These are phyloP conservation scores for Carassius auratus DNA, from an alignment of 2,113 vertebrate genomes.

Conservation along the genomic window DNA sequence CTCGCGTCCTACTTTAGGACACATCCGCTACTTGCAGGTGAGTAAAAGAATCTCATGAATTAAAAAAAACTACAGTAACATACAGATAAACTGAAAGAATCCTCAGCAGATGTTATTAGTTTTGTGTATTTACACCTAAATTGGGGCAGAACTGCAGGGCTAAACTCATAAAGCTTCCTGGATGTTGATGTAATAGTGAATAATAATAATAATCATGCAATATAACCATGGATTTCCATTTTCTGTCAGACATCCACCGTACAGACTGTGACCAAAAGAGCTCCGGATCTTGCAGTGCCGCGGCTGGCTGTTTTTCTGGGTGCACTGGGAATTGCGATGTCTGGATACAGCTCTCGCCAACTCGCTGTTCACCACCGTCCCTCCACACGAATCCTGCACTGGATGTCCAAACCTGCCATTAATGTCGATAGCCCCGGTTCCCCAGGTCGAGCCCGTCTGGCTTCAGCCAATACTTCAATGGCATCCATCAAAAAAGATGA, in stretches of 20 bases:
- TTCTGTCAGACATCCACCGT: conserved; percentile 76
- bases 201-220: not conserved
- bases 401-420: conserved; percentile 60
- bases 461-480: not conserved
- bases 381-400: conserved; percentile 68
- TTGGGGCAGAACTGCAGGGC: not conserved
- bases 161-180: not conserved
- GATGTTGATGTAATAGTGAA: not conserved
- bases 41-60: conserved; percentile 38
- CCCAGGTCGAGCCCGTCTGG: not conserved
- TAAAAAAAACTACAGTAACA: no score
- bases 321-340: conserved; percentile 77
- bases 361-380: conserved; percentile 74
- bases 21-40: conserved; percentile 83
- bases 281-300: conserved; percentile 68
- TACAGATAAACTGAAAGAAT: not conserved
- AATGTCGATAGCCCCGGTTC: not conserved
- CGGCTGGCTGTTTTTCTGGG: conserved; percentile 78
- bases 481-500: not conserved
- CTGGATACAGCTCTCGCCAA: conserved; percentile 82
- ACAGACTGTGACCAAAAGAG: conserved; percentile 68
- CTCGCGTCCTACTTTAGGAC: conserved; percentile 78
- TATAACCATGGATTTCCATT: not conserved
- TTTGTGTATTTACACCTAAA: not conserved
- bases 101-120: not conserved